phyloP scores from a whole-genome alignment of 2,113 vertebrate genomes.

The Ramphastos sulfuratus region DNA sequence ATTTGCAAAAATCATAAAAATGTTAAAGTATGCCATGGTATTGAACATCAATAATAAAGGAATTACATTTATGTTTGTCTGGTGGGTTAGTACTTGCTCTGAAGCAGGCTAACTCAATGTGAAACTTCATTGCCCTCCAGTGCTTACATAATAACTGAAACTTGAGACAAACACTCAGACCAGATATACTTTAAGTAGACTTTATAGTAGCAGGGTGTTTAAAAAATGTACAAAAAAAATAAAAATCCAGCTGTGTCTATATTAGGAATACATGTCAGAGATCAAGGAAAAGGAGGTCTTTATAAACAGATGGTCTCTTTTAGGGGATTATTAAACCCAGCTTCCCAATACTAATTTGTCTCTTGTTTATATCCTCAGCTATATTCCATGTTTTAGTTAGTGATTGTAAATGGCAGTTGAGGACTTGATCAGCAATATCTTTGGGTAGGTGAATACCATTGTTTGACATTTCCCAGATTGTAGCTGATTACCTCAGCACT shows the following conservation, averaged over 20 bases:
- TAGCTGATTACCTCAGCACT: slow-evolving; percentile 60
- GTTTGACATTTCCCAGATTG: slow-evolving; percentile 74
- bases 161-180: slow-evolving; percentile 44
- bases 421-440: slow-evolving; percentile 59
- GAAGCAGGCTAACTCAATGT: slow-evolving; percentile 22
- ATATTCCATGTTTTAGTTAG: slow-evolving; percentile 64
- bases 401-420: slow-evolving; percentile 71
- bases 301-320: slow-evolving; percentile 71
- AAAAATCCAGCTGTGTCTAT: slow-evolving; percentile 44
- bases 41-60: not conserved
- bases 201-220: slow-evolving; percentile 57
- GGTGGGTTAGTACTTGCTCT: slow-evolving; percentile 12
- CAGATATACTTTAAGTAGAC: slow-evolving; percentile 28
- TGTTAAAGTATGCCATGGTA: not conserved
- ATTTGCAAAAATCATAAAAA: slow-evolving; percentile 32
- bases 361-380: slow-evolving; percentile 59
- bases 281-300: slow-evolving; percentile 58
- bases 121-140: slow-evolving; percentile 65
- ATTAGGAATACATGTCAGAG: slow-evolving; percentile 44
- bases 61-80: not conserved
- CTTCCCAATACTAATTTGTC: slow-evolving; percentile 68
- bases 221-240: not conserved
- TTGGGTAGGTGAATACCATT: slow-evolving; percentile 59
- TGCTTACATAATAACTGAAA: slow-evolving; percentile 72
- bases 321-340: slow-evolving; percentile 69